Evolutionary conservation across 1,140 invertebrate genomes (phyloP).

Genomic region (Chironomus striatipennis): DNA sequence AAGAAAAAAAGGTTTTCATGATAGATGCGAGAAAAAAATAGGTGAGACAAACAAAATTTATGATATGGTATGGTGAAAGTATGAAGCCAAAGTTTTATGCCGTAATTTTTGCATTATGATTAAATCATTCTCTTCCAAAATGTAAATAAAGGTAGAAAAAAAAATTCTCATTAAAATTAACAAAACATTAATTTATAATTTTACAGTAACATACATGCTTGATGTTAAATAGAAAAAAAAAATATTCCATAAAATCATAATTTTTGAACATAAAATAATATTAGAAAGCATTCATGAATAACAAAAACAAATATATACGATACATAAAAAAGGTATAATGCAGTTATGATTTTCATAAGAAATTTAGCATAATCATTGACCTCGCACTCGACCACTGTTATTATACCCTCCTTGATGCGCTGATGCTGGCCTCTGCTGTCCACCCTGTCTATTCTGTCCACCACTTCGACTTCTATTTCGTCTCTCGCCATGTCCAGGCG

Average conservation of each 20-base stretch:
- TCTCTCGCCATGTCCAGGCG: constrained; percentile 35
- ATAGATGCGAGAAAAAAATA: neutral
- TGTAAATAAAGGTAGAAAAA: neutral
- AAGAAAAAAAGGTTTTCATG: neutral
- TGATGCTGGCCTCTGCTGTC: constrained; percentile 41
- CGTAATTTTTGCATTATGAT: neutral
- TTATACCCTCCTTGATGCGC: constrained; percentile 30
- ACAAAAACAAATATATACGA: neutral
- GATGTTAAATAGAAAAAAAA: neutral
- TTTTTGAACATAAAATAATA: neutral
- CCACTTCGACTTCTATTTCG: constrained; percentile 28
- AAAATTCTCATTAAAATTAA: too few species aligned
- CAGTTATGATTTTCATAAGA: neutral
- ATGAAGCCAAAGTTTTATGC: constrained; percentile 21
- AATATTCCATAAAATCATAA: neutral
- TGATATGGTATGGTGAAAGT: neutral
- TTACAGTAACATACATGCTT: neutral
- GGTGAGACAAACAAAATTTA: neutral
- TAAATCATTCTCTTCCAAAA: neutral
- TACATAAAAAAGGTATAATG: neutral
- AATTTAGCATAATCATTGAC: constrained; percentile 12
- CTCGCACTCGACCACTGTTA: constrained; percentile 18
- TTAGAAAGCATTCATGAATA: neutral
- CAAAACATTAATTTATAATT: too few species aligned
- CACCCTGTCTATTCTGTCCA: constrained; percentile 32